Evolutionary conservation across 2,888 invertebrate genomes (phyloP).

Genomic region (Mallateleia sp.): DNA sequence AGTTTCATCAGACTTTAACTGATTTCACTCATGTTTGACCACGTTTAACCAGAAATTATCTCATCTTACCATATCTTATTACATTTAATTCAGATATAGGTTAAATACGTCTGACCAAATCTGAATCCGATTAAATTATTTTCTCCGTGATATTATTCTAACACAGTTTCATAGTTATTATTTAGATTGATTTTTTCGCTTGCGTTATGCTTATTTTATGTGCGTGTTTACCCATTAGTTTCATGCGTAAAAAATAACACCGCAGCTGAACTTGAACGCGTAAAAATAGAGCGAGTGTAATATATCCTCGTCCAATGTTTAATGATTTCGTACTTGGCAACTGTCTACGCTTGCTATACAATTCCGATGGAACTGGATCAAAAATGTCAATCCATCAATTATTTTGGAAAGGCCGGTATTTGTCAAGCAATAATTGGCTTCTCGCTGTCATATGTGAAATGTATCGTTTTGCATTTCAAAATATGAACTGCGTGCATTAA

Average conservation of each 20-base stretch:
- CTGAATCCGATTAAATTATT: too few relatives aligned
- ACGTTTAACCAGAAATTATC: too few relatives aligned
- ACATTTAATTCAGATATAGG: too few relatives aligned
- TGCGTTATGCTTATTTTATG: not conserved
- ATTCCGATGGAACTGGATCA: not conserved
- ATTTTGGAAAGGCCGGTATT: conserved; percentile 16
- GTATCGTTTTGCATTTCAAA: conserved; percentile 59
- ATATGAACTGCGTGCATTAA: conserved; percentile 54
- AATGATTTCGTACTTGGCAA: conserved; percentile 24
- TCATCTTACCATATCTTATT: too few relatives aligned
- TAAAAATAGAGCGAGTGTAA: conserved; percentile 9
- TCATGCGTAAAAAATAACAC: not conserved
- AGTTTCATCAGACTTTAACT: too few relatives aligned
- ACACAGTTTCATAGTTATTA: not conserved
- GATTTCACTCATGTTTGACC: too few relatives aligned
- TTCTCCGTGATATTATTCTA: too few relatives aligned
- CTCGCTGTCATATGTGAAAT: conserved; percentile 49
- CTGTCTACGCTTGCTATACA: not conserved
- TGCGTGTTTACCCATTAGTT: not conserved
- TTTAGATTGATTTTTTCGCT: not conserved
- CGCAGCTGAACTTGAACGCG: conserved; percentile 2
- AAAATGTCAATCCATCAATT: not conserved
- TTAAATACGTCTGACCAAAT: too few relatives aligned
- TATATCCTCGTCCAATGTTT: not conserved
- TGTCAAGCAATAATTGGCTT: conserved; percentile 13